Conservation (phyloP, 1,140 invertebrate species). For the Helicorthomorpha holstii region DNA sequence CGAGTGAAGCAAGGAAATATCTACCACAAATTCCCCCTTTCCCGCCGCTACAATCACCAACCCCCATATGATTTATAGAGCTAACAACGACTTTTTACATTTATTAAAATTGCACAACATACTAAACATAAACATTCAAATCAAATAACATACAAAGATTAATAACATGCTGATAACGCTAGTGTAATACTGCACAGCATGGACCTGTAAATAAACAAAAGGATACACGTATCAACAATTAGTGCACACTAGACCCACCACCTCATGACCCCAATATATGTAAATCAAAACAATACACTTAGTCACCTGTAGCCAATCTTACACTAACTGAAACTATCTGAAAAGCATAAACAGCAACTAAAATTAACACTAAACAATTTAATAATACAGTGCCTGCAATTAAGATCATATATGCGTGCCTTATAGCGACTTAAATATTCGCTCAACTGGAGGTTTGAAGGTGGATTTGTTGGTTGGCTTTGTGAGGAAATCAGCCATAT, state of each 20-base stretch:
- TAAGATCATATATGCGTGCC: background rate
- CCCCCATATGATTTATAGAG: background rate
- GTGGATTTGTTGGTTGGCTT: background rate
- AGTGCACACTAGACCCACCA: conserved; percentile 1
- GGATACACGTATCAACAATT: background rate
- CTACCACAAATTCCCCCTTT: background rate
- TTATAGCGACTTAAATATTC: background rate
- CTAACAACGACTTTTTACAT: background rate
- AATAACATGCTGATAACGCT: background rate
- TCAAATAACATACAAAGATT: background rate
- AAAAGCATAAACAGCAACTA: background rate
- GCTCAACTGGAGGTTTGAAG: background rate
- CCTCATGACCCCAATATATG: background rate
- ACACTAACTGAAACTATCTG: background rate
- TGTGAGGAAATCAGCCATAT: background rate
- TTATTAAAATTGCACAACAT: background rate
- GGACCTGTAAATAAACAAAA: background rate
- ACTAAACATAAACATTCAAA: background rate
- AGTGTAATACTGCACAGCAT: background rate
- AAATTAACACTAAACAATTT: background rate
- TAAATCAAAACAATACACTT: background rate
- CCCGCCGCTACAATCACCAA: background rate
- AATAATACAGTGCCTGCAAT: background rate
- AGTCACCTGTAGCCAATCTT: background rate
- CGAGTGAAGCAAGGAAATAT: no score